Percentiles rank a stretch among this genome's conserved stretches.
phyloP scores from a whole-genome alignment of 2,888 invertebrate species.

The Drosophila fulvimacula region DNA sequence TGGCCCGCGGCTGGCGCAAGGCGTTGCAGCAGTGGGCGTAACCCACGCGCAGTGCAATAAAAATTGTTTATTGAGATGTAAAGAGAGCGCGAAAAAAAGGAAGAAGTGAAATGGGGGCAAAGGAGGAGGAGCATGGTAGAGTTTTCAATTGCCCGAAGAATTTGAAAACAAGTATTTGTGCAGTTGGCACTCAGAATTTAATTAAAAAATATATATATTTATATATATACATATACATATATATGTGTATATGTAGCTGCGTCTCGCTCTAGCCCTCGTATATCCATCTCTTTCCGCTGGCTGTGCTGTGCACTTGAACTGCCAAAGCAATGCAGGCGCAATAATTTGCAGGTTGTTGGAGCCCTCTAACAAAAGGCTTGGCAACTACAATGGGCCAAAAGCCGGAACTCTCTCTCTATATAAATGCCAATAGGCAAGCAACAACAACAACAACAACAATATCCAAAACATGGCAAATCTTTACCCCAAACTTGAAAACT shows the following conservation, averaged over 20 bases:
- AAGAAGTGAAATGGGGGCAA: background rate
- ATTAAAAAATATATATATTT: constrained; percentile 48
- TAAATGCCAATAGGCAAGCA: constrained; percentile 57
- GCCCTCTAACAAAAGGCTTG: constrained; percentile 40
- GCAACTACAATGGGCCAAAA: constrained; percentile 42
- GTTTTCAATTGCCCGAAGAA: constrained; percentile 34
- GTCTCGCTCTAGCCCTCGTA: constrained; percentile 2
- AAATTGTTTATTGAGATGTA: constrained; percentile 62
- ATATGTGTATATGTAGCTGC: background rate
- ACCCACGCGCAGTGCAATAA: constrained; percentile 42
- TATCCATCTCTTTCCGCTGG: constrained; percentile 9
- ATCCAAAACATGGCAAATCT: constrained; percentile 21
- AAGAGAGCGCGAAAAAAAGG: constrained; percentile 24
- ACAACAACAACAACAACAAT: constrained; percentile 29
- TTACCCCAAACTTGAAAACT: constrained; percentile 23
- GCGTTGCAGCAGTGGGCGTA: background rate
- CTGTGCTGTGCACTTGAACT: constrained; percentile 57
- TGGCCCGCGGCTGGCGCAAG: constrained; percentile 6
- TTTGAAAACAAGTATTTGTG: constrained; percentile 49
- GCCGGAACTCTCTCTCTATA: constrained; percentile 36
- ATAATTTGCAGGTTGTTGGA: constrained; percentile 58
- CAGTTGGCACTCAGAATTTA: constrained; percentile 59
- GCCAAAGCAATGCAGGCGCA: constrained; percentile 59
- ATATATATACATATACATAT: background rate
- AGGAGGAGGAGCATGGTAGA: constrained; percentile 4